These are phyloP conservation scores for Perca flavescens DNA, from an alignment of 2,113 vertebrate genomes.

Conservation along the genomic window DNA sequence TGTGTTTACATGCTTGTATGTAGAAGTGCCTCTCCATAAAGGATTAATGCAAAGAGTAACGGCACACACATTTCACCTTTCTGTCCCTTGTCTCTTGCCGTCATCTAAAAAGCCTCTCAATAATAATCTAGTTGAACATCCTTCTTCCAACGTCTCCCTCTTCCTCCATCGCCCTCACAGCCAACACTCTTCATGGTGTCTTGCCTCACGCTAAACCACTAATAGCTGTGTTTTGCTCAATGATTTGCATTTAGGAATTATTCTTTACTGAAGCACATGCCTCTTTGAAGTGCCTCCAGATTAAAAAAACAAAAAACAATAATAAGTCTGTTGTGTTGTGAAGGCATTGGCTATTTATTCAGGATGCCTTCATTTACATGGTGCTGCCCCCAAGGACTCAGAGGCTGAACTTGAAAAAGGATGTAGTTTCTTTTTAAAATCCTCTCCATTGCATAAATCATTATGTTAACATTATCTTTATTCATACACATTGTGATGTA, in stretches of 20 bases:
- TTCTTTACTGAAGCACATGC: slow-evolving; percentile 53
- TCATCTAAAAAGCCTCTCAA: slow-evolving; percentile 63
- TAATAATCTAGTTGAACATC: slow-evolving; percentile 50
- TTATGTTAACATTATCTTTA: slow-evolving; percentile 43
- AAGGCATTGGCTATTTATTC: slow-evolving; percentile 62
- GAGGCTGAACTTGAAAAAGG: slow-evolving; percentile 49
- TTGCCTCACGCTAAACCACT: slow-evolving; percentile 57
- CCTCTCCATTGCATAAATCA: slow-evolving; percentile 57
- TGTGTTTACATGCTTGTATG: neutral
- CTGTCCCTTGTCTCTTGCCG: slow-evolving; percentile 32
- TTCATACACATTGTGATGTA: slow-evolving; percentile 33
- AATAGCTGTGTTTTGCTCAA: slow-evolving; percentile 68
- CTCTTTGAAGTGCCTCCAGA: slow-evolving; percentile 64
- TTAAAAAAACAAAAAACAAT: neutral
- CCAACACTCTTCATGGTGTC: slow-evolving; percentile 56
- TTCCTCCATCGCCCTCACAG: slow-evolving; percentile 40
- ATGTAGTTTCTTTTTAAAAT: slow-evolving; percentile 52
- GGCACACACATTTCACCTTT: slow-evolving; percentile 13
- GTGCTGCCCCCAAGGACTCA: slow-evolving; percentile 41
- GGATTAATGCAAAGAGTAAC: slow-evolving; percentile 44
- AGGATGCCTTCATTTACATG: slow-evolving; percentile 58
- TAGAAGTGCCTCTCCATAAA: neutral
- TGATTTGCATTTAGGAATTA: slow-evolving; percentile 69
- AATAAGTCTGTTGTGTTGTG: slow-evolving; percentile 40
- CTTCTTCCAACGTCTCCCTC: slow-evolving; percentile 22